Evolutionary conservation across 2,888 invertebrate species (phyloP), one percentile per base, ranked within the genome.

Genomic region (Celastrina argiolus): DNA sequence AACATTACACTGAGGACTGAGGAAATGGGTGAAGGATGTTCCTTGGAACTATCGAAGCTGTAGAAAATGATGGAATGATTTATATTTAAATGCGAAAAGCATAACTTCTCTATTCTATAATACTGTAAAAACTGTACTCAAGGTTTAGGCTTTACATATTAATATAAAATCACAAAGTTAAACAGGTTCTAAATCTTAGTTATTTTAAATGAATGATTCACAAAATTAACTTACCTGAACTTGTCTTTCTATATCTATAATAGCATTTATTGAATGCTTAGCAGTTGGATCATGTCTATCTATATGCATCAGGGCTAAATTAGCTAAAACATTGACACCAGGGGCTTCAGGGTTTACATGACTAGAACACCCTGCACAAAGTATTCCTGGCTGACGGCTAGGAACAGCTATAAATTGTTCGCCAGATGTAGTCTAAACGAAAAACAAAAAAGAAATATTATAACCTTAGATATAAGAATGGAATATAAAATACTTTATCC

Each of bases 191-290:
- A 31, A 31, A 7, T 36, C 0, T 18, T 39, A 10, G 10, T 34
- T 34, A 34, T 22, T 39, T 61, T 61, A 0, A 16, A 26, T 7
- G 8, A 41, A 18, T n/a, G 14, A n/a, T 63, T 42, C n/a, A 31
- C 34, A 59, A 34, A 41, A 39, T 39, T 66, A 14, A 64, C 79
- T 74, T 76, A 87, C 91, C 84, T 89, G 89, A 69, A 93, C 93
- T 83, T 93, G 93, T 76, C 92, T 84, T 75, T 93, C 92, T 1
- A 93, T 85, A 64, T 88, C 85, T 18, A 92, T 68, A 22, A 94
- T 84, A 69, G 82, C 79, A 34, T 86, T 77, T 6, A 92, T 75
- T n/a, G 74, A 76, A 71, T 93, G 92, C 66, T 79, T 84, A 6
- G 81, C 72, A 22, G 71, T 74, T 0, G 85, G 81, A 58, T 88